Percentiles rank a stretch among this genome's conserved stretches.
Conservation (phyloP, 2,113 vertebrate species). For the Notothenia rossii region DNA sequence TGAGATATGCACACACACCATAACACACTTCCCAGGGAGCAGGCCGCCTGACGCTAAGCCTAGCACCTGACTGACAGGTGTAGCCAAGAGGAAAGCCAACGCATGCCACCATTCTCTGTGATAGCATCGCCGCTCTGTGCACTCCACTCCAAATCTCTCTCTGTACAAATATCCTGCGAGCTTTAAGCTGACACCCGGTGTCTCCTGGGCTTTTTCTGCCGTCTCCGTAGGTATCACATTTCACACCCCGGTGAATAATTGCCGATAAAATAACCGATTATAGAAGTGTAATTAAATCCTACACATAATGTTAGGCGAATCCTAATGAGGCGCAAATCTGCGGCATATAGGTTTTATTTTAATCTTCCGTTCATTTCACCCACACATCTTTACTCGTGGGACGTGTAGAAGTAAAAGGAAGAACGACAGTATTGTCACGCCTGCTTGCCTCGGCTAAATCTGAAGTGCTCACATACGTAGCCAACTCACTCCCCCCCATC, state of each 20-base stretch:
- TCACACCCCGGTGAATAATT: conserved; percentile 75
- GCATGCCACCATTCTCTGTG: conserved; percentile 59
- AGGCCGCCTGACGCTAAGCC: conserved; percentile 61
- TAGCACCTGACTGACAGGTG: conserved; percentile 82
- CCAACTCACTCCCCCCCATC: conserved; percentile 34
- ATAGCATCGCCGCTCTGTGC: conserved; percentile 73
- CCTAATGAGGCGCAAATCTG: conserved; percentile 62
- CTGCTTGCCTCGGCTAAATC: conserved; percentile 55
- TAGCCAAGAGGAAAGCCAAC: conserved; percentile 77
- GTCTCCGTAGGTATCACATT: conserved; percentile 68
- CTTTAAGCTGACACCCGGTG: conserved; percentile 51
- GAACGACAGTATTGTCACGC: conserved; percentile 55
- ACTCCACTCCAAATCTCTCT: conserved; percentile 54
- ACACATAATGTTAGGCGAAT: conserved; percentile 72
- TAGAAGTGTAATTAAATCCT: conserved; percentile 78
- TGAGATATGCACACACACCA: conserved; percentile 44
- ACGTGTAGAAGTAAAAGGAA: conserved; percentile 23
- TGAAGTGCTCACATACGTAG: conserved; percentile 48
- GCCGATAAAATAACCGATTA: conserved; percentile 77
- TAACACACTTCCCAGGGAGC: conserved; percentile 49
- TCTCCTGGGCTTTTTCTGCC: conserved; percentile 57
- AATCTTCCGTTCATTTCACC: conserved; percentile 23
- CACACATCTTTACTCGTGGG: conserved; percentile 32
- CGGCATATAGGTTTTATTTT: conserved; percentile 26
- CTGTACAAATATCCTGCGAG: conserved; percentile 47